Evolutionary conservation across 92 coral and sea anemone genomes (phyloP).

Genomic region (Blastomussa wellsi): DNA sequence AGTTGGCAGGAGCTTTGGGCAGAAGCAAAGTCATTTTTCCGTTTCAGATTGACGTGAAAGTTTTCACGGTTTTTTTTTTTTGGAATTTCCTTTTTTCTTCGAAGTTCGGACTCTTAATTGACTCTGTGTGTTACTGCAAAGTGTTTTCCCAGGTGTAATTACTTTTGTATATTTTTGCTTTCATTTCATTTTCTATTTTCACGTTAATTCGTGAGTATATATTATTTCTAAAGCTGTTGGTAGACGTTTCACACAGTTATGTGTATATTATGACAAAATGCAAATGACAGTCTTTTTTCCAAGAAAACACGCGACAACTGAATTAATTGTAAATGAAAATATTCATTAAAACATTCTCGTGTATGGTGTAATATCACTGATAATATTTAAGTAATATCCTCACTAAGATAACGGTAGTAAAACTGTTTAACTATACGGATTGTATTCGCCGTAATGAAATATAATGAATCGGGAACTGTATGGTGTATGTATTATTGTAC

Average conservation of each 20-base stretch:
- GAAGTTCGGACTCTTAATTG: neutral
- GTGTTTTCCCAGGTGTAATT: neutral
- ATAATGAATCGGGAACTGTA: neutral
- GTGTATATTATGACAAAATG: slow-evolving; percentile 2
- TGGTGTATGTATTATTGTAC: neutral
- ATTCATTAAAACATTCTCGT: neutral
- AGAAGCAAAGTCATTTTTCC: neutral
- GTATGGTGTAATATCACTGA: neutral
- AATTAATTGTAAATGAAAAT: neutral
- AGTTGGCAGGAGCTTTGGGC: neutral
- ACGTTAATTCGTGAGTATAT: neutral
- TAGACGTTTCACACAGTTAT: neutral
- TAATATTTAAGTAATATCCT: too few species aligned
- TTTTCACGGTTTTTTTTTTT: neutral
- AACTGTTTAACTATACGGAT: neutral
- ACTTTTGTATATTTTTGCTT: neutral
- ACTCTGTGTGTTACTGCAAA: neutral
- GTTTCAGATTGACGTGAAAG: neutral
- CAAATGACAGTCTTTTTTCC: neutral
- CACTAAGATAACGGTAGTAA: neutral
- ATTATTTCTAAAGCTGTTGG: neutral
- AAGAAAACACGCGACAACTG: neutral
- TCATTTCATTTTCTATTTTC: neutral
- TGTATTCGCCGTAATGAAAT: neutral
- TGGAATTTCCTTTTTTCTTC: neutral